These are phyloP conservation scores for Atlantisia rogersi DNA, from an alignment of 2,113 vertebrate species.

Conservation along the genomic window DNA sequence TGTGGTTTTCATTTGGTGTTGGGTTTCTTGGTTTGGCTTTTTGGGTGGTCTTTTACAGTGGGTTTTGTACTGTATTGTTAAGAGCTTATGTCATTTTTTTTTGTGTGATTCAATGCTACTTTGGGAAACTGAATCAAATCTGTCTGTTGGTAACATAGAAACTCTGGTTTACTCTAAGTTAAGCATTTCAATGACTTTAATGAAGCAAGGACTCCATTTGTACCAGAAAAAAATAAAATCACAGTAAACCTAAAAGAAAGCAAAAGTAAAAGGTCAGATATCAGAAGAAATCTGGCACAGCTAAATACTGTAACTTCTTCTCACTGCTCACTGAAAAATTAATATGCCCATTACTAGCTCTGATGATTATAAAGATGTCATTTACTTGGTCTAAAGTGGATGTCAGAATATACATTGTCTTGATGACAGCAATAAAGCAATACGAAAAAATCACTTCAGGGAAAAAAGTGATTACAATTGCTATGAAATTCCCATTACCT, in stretches of 20 bases:
- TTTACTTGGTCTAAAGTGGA: neutral
- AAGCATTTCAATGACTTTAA: neutral
- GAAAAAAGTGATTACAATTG: slow-evolving; percentile 15
- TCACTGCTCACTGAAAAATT: neutral
- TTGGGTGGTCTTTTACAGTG: neutral
- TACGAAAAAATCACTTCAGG: neutral
- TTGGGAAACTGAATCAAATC: neutral
- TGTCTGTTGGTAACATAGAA: neutral
- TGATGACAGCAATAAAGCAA: slow-evolving; percentile 43
- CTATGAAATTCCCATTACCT: slow-evolving; percentile 37
- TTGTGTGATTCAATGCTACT: neutral
- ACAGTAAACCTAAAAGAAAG: neutral
- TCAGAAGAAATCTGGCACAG: neutral
- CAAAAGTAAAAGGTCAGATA: neutral
- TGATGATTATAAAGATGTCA: neutral
- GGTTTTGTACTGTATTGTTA: neutral
- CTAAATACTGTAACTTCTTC: neutral
- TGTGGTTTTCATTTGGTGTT: too few species aligned
- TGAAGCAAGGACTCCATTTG: neutral
- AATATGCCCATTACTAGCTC: neutral
- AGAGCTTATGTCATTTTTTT: neutral
- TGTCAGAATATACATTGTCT: neutral
- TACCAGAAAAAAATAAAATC: neutral
- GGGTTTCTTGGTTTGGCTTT: too few species aligned
- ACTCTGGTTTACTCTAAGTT: neutral